Conservation (phyloP, 92 coral and sea anemone species). For the Metridium senile region DNA sequence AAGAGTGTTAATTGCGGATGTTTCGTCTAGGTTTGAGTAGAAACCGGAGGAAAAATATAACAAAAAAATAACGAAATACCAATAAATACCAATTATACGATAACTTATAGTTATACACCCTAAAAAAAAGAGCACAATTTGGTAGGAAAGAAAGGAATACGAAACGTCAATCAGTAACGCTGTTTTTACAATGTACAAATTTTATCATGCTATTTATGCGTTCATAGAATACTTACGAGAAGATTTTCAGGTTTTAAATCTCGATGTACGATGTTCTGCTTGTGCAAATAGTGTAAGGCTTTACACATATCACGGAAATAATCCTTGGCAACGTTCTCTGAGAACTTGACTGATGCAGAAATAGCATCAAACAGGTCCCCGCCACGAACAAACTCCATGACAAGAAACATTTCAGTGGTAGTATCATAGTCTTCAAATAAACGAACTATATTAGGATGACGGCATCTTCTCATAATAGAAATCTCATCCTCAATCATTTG, state of each 20-base stretch:
- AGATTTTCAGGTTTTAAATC: constrained; percentile 98
- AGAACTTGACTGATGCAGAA: constrained; percentile 87
- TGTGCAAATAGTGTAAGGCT: constrained; percentile 87
- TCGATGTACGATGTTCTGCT: constrained; percentile 88
- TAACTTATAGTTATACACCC: too few species aligned
- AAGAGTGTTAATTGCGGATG: too few species aligned
- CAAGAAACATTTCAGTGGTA: constrained; percentile 72
- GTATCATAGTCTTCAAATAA: constrained; percentile 89
- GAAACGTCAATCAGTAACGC: too few species aligned
- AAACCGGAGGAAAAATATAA: too few species aligned
- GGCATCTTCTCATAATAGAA: constrained; percentile 85
- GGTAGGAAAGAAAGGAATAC: too few species aligned
- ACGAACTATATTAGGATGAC: constrained; percentile 86
- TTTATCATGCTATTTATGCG: too few species aligned
- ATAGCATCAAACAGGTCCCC: constrained; percentile 97
- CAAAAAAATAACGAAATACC: too few species aligned
- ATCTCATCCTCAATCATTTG: constrained; percentile 94
- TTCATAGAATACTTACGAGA: constrained; percentile 74
- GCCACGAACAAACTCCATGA: constrained; percentile 87
- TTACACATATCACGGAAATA: constrained; percentile 84
- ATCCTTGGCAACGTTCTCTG: constrained; percentile 77
- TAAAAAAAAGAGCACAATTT: too few species aligned
- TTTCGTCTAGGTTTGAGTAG: too few species aligned
- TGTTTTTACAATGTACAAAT: neutral
- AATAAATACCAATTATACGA: too few species aligned